Conservation (phyloP, 2,113 vertebrate genomes). For the Beaufortia kweichowensis region DNA sequence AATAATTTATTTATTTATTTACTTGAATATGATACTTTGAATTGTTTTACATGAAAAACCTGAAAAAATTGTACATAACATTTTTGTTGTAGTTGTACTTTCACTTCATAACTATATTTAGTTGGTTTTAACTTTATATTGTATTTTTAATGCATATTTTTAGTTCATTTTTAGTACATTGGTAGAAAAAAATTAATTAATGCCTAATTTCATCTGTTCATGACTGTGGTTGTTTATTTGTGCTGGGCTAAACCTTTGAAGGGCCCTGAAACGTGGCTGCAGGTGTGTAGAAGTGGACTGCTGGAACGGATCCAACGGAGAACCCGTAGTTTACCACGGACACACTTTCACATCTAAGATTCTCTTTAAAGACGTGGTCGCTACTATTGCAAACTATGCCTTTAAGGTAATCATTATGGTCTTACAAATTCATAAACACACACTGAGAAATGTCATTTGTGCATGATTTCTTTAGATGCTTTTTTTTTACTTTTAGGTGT, state of each 20-base stretch:
- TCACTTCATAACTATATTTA: no score
- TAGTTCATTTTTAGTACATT: no score
- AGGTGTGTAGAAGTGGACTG: conserved; percentile 94
- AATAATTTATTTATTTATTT: no score
- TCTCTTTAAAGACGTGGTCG: conserved; percentile 86
- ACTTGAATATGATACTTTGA: no score
- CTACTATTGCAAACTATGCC: conserved; percentile 84
- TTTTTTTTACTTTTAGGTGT: conserved; percentile 67
- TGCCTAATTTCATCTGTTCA: not conserved
- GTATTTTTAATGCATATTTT: no score
- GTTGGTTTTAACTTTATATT: no score
- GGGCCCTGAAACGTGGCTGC: conserved; percentile 88
- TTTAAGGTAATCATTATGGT: conserved; percentile 79
- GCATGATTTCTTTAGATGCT: not conserved
- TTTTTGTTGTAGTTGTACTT: no score
- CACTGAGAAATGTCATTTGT: not conserved
- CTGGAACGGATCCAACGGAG: conserved; percentile 90
- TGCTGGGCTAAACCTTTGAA: conserved; percentile 42
- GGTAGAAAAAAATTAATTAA: not conserved
- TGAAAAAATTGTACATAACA: no score
- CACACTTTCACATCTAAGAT: conserved; percentile 95
- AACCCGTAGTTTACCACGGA: conserved; percentile 92
- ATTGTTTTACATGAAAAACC: no score
- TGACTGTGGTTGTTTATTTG: conserved; percentile 16
- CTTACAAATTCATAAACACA: not conserved